These are phyloP conservation scores for Caenorhabditis plicata DNA, from an alignment of 2,888 invertebrate species.

Conservation along the genomic window DNA sequence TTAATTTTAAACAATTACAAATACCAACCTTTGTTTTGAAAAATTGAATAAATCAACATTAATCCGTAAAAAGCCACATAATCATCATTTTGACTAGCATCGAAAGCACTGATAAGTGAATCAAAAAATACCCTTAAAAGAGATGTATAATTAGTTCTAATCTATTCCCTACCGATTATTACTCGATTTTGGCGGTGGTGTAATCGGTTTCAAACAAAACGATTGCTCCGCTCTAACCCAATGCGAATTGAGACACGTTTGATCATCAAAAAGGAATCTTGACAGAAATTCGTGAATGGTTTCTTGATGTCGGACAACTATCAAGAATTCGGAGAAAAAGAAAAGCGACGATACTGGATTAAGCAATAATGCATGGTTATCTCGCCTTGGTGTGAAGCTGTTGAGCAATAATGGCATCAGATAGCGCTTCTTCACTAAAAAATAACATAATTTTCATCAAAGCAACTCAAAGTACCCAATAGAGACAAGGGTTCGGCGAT, in stretches of 20 bases:
- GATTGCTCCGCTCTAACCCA: conserved; percentile 44
- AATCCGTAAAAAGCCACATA: conserved; percentile 87
- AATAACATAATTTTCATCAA: too few species aligned
- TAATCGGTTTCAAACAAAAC: conserved; percentile 13
- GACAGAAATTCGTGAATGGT: conserved; percentile 53
- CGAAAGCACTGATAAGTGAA: conserved; percentile 82
- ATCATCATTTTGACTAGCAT: conserved; percentile 84
- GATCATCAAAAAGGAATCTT: conserved; percentile 57
- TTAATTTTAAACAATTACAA: too few species aligned
- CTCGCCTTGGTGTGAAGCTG: conserved; percentile 30
- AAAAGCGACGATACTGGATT: conserved; percentile 58
- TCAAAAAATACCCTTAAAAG: conserved; percentile 78
- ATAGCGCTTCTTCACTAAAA: conserved; percentile 26
- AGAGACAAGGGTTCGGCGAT: conserved; percentile 33
- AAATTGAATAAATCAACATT: conserved; percentile 87
- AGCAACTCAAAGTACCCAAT: too few species aligned
- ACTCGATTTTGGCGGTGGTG: not conserved
- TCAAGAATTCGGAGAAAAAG: conserved; percentile 55
- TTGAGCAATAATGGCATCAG: conserved; percentile 37
- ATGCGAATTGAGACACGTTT: conserved; percentile 30
- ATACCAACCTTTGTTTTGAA: conserved; percentile 83
- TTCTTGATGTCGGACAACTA: conserved; percentile 40
- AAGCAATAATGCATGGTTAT: conserved; percentile 51
- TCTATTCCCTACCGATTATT: not conserved
- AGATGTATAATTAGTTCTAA: not conserved